Percentiles rank a stretch among this genome's conserved stretches.
Evolutionary conservation across 2,797 vertebrate species (phyloP).

Genomic region (Amazona ochrocephala): DNA sequence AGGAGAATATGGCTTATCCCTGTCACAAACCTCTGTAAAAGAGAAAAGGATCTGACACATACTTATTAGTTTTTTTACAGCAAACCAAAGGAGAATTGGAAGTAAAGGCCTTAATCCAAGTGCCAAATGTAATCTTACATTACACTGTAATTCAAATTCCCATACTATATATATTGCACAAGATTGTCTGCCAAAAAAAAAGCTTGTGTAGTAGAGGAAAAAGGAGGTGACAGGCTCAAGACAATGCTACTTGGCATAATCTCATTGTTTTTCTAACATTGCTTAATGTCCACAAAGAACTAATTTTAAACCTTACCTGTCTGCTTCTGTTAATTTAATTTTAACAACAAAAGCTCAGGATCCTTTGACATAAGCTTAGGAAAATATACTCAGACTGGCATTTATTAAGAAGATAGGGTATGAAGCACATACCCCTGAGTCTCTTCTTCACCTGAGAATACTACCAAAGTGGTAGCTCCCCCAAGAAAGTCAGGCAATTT

Average conservation of each 20-base stretch:
- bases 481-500: background rate
- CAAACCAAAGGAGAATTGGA: constrained; percentile 45
- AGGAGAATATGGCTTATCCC: constrained; percentile 32
- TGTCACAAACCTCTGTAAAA: constrained; percentile 46
- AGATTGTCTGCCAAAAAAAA: constrained; percentile 17
- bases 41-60: constrained; percentile 55
- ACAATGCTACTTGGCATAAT: constrained; percentile 29
- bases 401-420: background rate
- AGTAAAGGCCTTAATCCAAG: constrained; percentile 50
- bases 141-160: constrained; percentile 51
- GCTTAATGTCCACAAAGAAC: constrained; percentile 27
- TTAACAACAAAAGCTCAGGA: background rate
- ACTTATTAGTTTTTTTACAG: constrained; percentile 52
- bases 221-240: constrained; percentile 27
- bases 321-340: constrained; percentile 20
- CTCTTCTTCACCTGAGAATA: background rate
- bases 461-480: background rate
- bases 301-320: constrained; percentile 1
- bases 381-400: background rate
- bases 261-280: constrained; percentile 26
- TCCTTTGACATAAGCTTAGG: background rate
- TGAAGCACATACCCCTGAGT: background rate
- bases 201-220: background rate
- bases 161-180: constrained; percentile 20
- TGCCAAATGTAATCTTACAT: constrained; percentile 65